Base-by-base conservation (phyloP, 2,888 invertebrate genomes). In the Spodoptera littoralis region DNA sequence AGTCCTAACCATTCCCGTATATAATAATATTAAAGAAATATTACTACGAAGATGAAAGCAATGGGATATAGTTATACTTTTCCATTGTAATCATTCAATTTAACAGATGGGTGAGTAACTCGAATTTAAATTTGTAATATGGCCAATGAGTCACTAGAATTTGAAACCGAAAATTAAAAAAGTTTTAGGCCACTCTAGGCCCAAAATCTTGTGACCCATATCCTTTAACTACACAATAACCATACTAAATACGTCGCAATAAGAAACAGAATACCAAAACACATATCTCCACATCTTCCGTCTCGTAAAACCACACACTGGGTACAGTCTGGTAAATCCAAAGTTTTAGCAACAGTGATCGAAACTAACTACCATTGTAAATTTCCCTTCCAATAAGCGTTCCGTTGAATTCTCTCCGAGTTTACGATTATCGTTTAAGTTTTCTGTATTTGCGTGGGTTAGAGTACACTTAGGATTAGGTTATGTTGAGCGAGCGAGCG, bases 361-460 rank as follows among this genome's bases (percentile, higher is more conserved):
- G 69, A 68, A 77, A 79, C 69, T 79, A 73, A 79, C 63, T 51
- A 61, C 69, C 56, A 60, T 70, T 71, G 75, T 79, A 79, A 79
- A 79, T 79, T 77, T 59, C 68, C 52, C 55, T 75, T 76, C 79
- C 79, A 79, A 79, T 79, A 79, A 77, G 73, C 54, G 67, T 70
- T 75, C 73, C 75, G 72, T 52, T 65, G 71, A 65, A 71, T 79
- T 71, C 73, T 48, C 77, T 63, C 49, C 42, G 36, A 76, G 45
- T 79, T 79, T 79, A 79, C 73, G 79, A 65, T 79, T 77, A 79
- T 79, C 68, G 77, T 66, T 60, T 52, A 79, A 79, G 79, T 79
- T 79, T 73, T 73, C 72, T 72, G 73, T 73, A 72, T 72, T 57
- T 60, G 63, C 73, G 62, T 45, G 54, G 63, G 48, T 60, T 57